phyloP scores from a whole-genome alignment of 2,888 invertebrate species.

The Lucinisca nassula region DNA sequence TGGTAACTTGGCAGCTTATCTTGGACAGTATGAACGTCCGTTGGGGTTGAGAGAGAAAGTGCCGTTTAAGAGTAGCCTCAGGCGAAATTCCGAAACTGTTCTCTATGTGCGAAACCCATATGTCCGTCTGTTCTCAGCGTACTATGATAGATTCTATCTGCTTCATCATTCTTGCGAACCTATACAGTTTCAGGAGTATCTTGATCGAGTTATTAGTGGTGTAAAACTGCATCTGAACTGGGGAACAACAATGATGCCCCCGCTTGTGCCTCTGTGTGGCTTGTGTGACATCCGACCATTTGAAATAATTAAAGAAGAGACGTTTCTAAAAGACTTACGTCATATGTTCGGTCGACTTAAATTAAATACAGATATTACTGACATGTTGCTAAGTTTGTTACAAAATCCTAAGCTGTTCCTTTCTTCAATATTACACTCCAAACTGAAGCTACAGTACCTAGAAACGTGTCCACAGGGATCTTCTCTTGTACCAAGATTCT shows the following conservation, averaged over 20 bases:
- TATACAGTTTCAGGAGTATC: constrained; percentile 68
- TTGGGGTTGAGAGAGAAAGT: not conserved
- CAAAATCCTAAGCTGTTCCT: not conserved
- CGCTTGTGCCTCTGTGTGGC: constrained; percentile 57
- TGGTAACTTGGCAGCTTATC: not conserved
- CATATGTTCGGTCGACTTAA: constrained; percentile 52
- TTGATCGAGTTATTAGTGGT: not conserved
- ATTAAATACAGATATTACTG: not conserved
- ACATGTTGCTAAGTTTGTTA: not conserved
- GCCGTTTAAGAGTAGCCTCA: not conserved
- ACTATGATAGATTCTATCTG: constrained; percentile 71
- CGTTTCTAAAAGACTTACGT: constrained; percentile 48
- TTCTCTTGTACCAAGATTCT: not conserved
- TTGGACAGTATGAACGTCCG: not conserved
- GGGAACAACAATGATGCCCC: not conserved
- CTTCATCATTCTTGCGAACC: constrained; percentile 39
- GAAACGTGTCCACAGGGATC: not conserved
- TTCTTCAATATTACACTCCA: not conserved
- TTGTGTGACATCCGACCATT: constrained; percentile 65
- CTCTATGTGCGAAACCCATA: constrained; percentile 71
- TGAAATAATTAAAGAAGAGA: constrained; percentile 68
- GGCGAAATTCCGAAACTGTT: not conserved
- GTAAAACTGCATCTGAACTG: not conserved
- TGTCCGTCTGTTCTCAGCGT: constrained; percentile 69
- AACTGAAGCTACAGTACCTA: not conserved